These are phyloP conservation scores for Oryzias curvinotus DNA, from an alignment of 2,113 vertebrate genomes.

Conservation along the genomic window DNA sequence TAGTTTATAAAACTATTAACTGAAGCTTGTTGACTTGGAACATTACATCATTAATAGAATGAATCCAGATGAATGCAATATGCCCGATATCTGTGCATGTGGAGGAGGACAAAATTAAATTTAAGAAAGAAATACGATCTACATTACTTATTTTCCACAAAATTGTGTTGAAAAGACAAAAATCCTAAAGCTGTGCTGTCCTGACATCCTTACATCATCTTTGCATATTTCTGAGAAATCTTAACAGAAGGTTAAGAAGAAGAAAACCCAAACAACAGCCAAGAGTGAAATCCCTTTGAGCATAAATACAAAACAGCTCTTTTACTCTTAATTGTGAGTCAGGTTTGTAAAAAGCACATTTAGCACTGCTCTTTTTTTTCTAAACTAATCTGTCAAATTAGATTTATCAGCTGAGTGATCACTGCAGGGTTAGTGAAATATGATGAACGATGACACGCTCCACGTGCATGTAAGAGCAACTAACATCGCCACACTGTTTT, in stretches of 20 bases:
- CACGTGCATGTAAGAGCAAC: conserved; percentile 15
- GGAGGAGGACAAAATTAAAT: neutral
- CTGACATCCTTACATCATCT: neutral
- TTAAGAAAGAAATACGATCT: neutral
- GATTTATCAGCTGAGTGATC: conserved; percentile 52
- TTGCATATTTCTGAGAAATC: neutral
- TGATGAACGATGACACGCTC: conserved; percentile 39
- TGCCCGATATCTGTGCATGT: neutral
- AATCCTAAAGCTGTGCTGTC: neutral
- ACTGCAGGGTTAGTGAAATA: conserved; percentile 31
- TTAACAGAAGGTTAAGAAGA: neutral
- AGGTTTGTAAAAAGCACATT: conserved; percentile 29
- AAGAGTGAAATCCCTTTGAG: conserved; percentile 1
- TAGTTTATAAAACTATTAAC: no score
- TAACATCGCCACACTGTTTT: conserved; percentile 9
- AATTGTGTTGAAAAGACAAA: neutral
- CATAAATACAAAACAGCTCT: conserved; percentile 8
- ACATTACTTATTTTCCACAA: neutral
- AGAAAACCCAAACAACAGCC: neutral
- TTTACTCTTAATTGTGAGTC: conserved; percentile 26
- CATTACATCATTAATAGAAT: no score
- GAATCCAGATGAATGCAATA: neutral
- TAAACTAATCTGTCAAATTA: conserved; percentile 45
- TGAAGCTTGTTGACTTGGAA: no score
- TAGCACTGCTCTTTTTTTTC: conserved; percentile 18